Base-by-base conservation (phyloP, 2,888 invertebrate species). In the Cantharis rufa region DNA sequence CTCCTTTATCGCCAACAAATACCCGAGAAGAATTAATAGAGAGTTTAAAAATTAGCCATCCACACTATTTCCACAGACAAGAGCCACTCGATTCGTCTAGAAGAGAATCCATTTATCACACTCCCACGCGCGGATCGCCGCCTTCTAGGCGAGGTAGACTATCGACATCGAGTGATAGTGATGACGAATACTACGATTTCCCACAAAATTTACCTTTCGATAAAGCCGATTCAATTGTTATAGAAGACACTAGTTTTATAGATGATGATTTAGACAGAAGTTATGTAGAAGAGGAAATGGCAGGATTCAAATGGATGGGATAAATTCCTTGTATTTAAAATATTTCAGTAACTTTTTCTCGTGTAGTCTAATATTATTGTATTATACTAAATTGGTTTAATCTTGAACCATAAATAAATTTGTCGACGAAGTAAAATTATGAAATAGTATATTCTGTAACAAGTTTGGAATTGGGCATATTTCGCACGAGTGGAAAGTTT, bases 181-280 rank as follows among this genome's bases (percentile, higher is more conserved):
- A 71, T 10, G 63, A 71, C 11, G 71, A 71, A n/a, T 48, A 71
- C 71, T 15, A n/a, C 21, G 32, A 62, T 71, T 61, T 71, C 66
- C 68, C 77, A 72, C 2, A 73, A 61, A 62, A 61, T 16, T 32
- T 70, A 28, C 78, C 80, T 1, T 80, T 80, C 10, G 77, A 32
- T 10, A 74, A 64, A 63, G 15, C 7, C 3, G 71, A 72, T 18
- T 71, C 79, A 10, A 69, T 62, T 10, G 72, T 77, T 11, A 32
- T 79, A 16, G 80, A 48, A n/a, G 48, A 80, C 28, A 81, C 80
- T 13, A 79, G 78, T 62, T 77, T 77, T 18, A 82, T 81, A 71
- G 79, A 75, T 7, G 72, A 74, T 28, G 75, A 77, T 32, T 70
- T 72, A 15, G 78, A 79, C 21, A 70, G 18, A 10, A 75, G 75